Evolutionary conservation across 2,797 vertebrate genomes (phyloP), one percentile per base, ranked within the genome.

Genomic region (Tangara arthus): DNA sequence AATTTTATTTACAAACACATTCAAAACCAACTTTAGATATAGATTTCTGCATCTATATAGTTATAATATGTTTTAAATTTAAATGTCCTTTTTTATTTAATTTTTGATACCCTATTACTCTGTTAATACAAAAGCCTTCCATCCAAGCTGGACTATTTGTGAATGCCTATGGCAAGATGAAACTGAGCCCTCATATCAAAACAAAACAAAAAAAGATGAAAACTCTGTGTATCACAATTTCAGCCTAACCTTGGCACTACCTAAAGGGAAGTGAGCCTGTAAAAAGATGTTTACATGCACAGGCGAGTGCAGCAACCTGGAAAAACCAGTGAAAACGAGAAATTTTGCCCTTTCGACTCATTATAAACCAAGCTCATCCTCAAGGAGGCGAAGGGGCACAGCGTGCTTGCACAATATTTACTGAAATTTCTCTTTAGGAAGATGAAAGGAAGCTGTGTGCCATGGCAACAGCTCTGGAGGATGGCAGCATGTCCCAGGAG

Each of bases 401-500:
- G 35, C 1, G 4, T 0, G 0, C 61, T 86, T 83, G 64, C 92
- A 66, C 37, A 68, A 18, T 66, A 90, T 30, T 91, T 23, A 90
- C 41, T 34, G 59, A 75, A 78, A 83, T 92, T 71, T 96, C 72
- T 70, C 44, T 82, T 78, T 59, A 98, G 97, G 97, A 97, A 60
- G 97, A 98, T 32, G 97, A 97, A 52, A 91, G 8, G 47, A 97
- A 97, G 64, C 97, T 98, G 20, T 93, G 34, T 22, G 64, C 28
- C 22, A 92, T 95, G 89, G 95, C 87, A 70, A 92, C 90, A 32
- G 8, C 88, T 8, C 44, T 97, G 44, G 96, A 95, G 84, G 98
- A 98, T 9, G 97, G 97, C 0, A 34, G 79, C 17, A 90, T 98
- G 96, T 88, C 94, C 1, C 26, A 85, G 2, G 93, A 96, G 13